phyloP scores from a whole-genome alignment of 2,888 invertebrate genomes.

The Plebejus argus region DNA sequence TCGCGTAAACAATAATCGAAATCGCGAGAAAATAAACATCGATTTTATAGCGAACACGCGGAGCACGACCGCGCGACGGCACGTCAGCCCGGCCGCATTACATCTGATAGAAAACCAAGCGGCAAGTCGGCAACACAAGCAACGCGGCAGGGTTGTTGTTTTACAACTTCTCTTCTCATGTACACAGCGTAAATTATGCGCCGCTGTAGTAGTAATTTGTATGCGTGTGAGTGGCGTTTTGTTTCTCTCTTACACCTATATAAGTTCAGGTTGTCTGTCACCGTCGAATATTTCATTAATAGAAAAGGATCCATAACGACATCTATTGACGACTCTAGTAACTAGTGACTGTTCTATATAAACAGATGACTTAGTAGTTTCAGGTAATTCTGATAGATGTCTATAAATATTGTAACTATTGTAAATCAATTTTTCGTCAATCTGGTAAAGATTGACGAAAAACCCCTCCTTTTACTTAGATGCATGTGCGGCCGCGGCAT shows the following conservation, averaged over 20 bases:
- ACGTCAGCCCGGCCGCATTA: conserved; percentile 79
- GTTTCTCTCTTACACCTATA: conserved; percentile 48
- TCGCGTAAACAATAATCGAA: conserved; percentile 76
- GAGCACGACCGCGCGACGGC: conserved; percentile 72
- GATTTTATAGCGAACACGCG: conserved; percentile 77
- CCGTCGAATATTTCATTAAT: conserved; percentile 58
- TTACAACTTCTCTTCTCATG: conserved; percentile 81
- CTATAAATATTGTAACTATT: too few relatives aligned
- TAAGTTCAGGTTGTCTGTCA: conserved; percentile 46
- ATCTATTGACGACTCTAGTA: conserved; percentile 50
- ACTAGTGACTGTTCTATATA: background rate
- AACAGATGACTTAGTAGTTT: conserved; percentile 27
- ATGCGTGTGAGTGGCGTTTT: conserved; percentile 46
- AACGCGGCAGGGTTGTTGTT: conserved; percentile 70
- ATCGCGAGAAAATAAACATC: conserved; percentile 78
- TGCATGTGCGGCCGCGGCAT: too few relatives aligned
- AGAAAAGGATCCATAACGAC: conserved; percentile 48
- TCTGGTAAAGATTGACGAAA: too few relatives aligned
- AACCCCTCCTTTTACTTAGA: too few relatives aligned
- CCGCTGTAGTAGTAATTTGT: conserved; percentile 56
- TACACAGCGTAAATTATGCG: conserved; percentile 63
- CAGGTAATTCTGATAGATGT: conserved; percentile 32
- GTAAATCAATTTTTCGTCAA: too few relatives aligned
- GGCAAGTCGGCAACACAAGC: conserved; percentile 53
- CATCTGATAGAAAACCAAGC: conserved; percentile 78